phyloP scores from a whole-genome alignment of 1,140 invertebrate species.

The Stegodyphus dumicola region DNA sequence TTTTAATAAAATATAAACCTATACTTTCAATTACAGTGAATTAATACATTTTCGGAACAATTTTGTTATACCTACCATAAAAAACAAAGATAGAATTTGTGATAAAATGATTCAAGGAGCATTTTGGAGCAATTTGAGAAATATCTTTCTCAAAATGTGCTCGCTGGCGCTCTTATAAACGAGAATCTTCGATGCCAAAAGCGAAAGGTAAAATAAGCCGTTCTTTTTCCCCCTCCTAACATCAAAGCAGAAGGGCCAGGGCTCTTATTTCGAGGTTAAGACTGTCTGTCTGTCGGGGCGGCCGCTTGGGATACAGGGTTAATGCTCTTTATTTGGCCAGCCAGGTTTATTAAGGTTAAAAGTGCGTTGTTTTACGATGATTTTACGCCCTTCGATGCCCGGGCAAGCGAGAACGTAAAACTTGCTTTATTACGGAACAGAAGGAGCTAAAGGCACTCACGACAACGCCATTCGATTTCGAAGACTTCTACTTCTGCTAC shows the following conservation, averaged over 20 bases:
- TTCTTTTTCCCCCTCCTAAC: constrained; percentile 8
- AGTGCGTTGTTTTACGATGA: constrained; percentile 61
- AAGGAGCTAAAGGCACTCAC: constrained; percentile 55
- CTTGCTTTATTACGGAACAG: constrained; percentile 56
- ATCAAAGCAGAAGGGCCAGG: constrained; percentile 4
- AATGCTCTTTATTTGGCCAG: constrained; percentile 61
- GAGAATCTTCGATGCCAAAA: neutral
- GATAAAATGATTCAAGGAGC: too few relatives aligned
- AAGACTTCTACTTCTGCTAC: neutral
- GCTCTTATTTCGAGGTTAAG: constrained; percentile 53
- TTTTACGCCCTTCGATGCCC: constrained; percentile 53
- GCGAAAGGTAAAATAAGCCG: neutral
- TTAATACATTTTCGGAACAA: too few relatives aligned
- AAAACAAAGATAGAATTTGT: too few relatives aligned
- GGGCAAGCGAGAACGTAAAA: constrained; percentile 56
- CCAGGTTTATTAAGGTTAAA: constrained; percentile 61
- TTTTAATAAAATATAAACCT: too few relatives aligned
- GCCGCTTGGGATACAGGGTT: constrained; percentile 48
- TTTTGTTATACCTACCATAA: too few relatives aligned
- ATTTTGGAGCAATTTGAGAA: neutral
- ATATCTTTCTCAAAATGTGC: neutral
- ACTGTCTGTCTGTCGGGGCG: constrained; percentile 52
- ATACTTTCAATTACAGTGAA: too few relatives aligned
- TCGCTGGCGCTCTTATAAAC: neutral
- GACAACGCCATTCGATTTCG: constrained; percentile 49